Evolutionary conservation across 2,888 invertebrate species (phyloP).

Genomic region (Orthosia incerta): DNA sequence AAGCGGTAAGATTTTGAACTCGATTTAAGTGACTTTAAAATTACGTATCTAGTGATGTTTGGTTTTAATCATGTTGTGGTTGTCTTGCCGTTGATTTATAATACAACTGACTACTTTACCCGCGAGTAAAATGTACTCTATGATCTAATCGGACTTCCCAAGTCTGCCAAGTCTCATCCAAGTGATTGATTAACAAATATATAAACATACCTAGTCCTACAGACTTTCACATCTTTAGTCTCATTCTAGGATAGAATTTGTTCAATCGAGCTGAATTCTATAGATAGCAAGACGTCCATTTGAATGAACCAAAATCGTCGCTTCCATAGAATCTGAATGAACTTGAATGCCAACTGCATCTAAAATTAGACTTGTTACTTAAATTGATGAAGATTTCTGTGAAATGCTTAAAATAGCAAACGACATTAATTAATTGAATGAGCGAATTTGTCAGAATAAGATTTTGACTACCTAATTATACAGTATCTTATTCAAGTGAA

Average conservation of each 20-base stretch:
- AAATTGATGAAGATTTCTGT: background rate
- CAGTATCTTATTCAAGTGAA: too few relatives aligned
- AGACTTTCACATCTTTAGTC: too few relatives aligned
- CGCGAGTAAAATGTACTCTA: too few relatives aligned
- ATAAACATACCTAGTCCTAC: too few relatives aligned
- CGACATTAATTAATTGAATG: too few relatives aligned
- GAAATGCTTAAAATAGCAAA: background rate
- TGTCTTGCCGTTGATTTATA: too few relatives aligned
- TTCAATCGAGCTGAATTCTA: background rate
- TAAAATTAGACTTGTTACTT: background rate
- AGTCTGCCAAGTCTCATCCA: background rate
- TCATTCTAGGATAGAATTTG: too few relatives aligned
- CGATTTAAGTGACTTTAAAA: conserved; percentile 5
- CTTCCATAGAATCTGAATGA: background rate
- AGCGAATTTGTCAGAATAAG: too few relatives aligned
- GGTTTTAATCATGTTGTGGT: background rate
- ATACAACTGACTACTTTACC: too few relatives aligned
- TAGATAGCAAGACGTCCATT: background rate
- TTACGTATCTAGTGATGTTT: conserved; percentile 11
- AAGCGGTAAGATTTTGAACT: conserved; percentile 1
- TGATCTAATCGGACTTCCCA: background rate
- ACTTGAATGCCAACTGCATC: background rate
- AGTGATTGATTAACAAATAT: background rate
- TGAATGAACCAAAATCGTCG: background rate
- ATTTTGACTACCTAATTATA: too few relatives aligned